Conservation (phyloP, 2,888 invertebrate genomes). For the Nomada ferruginata region DNA sequence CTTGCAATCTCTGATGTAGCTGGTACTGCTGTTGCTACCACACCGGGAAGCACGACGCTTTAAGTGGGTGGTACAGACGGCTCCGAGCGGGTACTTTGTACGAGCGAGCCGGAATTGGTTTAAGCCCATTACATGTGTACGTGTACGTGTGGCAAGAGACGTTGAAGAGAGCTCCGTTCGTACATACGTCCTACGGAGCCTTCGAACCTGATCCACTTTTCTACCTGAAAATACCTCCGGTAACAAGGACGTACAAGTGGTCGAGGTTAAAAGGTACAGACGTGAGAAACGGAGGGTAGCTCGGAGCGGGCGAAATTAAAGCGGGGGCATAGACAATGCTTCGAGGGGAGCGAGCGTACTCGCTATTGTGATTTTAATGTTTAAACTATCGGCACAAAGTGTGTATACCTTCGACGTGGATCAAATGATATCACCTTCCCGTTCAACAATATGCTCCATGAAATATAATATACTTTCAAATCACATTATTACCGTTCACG, state of each 20-base stretch:
- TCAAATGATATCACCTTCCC: conserved; percentile 4
- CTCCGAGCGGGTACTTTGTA: conserved; percentile 72
- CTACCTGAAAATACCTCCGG: conserved; percentile 32
- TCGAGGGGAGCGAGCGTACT: no score
- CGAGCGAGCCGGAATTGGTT: conserved; percentile 71
- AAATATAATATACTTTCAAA: not conserved
- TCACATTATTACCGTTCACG: conserved; percentile 6
- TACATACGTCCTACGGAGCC: conserved; percentile 34
- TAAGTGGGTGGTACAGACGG: conserved; percentile 75
- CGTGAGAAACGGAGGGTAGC: not conserved
- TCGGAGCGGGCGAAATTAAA: conserved; percentile 21
- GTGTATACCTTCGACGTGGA: not conserved
- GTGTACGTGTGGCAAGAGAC: conserved; percentile 53
- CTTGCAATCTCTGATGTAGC: conserved; percentile 62
- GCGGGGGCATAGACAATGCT: no score
- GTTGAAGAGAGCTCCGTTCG: conserved; percentile 57
- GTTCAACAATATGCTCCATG: not conserved
- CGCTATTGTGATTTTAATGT: conserved; percentile 12
- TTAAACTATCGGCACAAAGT: conserved; percentile 3
- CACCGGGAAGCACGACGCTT: conserved; percentile 66
- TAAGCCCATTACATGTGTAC: conserved; percentile 69
- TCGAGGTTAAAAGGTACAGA: conserved; percentile 17
- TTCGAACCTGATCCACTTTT: conserved; percentile 52
- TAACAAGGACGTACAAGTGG: conserved; percentile 14
- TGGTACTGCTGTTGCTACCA: conserved; percentile 46